Percentiles rank a stretch among this genome's conserved stretches.
phyloP scores from a whole-genome alignment of 2,797 vertebrate species.

The Brachyrhaphis roseni region DNA sequence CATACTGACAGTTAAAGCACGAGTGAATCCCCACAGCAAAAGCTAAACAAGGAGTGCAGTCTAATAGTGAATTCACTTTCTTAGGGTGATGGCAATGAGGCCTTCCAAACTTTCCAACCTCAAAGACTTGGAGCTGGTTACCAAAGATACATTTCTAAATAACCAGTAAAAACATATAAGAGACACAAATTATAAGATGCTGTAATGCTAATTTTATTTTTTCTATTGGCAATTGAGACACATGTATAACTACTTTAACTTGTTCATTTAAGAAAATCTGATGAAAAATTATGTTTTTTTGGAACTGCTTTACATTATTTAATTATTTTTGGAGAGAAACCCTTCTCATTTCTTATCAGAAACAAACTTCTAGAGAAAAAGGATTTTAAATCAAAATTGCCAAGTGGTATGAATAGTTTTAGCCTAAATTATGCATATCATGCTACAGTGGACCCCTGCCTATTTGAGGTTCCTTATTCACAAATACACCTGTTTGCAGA shows the following conservation, averaged over 20 bases:
- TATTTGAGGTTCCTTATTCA: too few relatives aligned
- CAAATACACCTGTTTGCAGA: too few relatives aligned
- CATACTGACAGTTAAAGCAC: conserved; percentile 40
- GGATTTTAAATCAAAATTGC: too few relatives aligned
- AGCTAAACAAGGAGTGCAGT: conserved; percentile 41
- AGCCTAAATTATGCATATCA: too few relatives aligned
- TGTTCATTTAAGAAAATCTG: neutral
- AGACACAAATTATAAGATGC: neutral
- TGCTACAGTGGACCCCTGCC: too few relatives aligned
- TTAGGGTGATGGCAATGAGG: neutral
- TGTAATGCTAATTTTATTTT: neutral
- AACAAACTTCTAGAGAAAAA: too few relatives aligned
- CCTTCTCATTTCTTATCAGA: too few relatives aligned
- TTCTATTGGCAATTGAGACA: neutral
- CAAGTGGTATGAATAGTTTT: too few relatives aligned
- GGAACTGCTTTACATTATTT: neutral
- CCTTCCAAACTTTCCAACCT: neutral
- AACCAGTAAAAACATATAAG: neutral
- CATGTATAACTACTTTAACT: neutral
- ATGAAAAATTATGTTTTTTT: neutral
- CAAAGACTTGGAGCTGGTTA: neutral
- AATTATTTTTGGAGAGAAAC: neutral
- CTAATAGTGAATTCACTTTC: conserved; percentile 4
- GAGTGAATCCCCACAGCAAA: conserved; percentile 22
- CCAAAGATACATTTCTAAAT: neutral